These are phyloP conservation scores for Samia ricini DNA, from an alignment of 1,140 invertebrate genomes.

Conservation along the genomic window DNA sequence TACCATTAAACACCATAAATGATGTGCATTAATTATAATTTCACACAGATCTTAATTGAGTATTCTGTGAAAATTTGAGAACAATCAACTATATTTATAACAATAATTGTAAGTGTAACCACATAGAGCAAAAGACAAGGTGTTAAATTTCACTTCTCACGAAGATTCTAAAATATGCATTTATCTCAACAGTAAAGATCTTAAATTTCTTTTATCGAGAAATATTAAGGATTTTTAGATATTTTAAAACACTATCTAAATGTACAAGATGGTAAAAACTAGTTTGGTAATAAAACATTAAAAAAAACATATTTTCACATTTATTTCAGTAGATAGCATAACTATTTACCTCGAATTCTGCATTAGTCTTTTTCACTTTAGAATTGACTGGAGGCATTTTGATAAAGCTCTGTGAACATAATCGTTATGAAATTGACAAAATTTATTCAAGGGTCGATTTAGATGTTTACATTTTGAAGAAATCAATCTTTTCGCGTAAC, in stretches of 20 bases:
- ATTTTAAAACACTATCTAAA: too few relatives aligned
- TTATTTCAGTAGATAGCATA: slow-evolving; percentile 14
- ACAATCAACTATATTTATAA: not conserved
- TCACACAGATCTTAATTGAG: too few relatives aligned
- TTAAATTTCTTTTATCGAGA: too few relatives aligned
- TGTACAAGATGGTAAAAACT: too few relatives aligned
- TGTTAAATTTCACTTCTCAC: not conserved
- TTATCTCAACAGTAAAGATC: too few relatives aligned
- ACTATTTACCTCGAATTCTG: slow-evolving; percentile 71
- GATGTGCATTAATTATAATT: too few relatives aligned
- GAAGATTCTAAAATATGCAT: not conserved
- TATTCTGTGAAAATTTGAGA: too few relatives aligned
- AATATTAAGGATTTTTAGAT: too few relatives aligned
- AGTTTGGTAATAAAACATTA: not conserved
- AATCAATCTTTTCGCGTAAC: slow-evolving; percentile 28
- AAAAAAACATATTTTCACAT: slow-evolving; percentile 6
- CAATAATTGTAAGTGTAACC: not conserved
- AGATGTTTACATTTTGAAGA: slow-evolving; percentile 36
- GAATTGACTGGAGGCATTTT: slow-evolving; percentile 70
- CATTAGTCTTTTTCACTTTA: slow-evolving; percentile 62
- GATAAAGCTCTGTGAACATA: slow-evolving; percentile 11
- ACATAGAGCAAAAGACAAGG: not conserved
- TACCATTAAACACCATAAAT: too few relatives aligned
- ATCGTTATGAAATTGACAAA: slow-evolving; percentile 9
- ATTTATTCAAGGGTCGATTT: not conserved